phyloP scores from a whole-genome alignment of 2,113 vertebrate genomes.

The Chaenocephalus aceratus region DNA sequence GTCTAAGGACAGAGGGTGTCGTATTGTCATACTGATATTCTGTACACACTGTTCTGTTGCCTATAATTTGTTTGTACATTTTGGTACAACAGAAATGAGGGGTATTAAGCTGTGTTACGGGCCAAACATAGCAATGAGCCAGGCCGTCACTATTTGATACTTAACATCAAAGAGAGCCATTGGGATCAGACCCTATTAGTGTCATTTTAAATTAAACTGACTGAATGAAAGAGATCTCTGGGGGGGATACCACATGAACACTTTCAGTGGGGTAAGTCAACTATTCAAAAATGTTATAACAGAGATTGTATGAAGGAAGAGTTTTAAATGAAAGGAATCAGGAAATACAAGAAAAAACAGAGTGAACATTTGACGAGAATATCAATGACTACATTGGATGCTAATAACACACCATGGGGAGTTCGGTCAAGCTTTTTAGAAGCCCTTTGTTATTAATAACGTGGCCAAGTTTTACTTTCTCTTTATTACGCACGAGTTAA shows the following conservation, averaged over 20 bases:
- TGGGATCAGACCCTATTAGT: slow-evolving; percentile 24
- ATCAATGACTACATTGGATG: slow-evolving; percentile 41
- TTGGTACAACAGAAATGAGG: slow-evolving; percentile 15
- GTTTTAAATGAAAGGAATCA: neutral
- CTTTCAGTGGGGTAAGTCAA: neutral
- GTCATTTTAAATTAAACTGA: slow-evolving; percentile 46
- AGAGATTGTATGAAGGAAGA: neutral
- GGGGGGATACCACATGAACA: neutral
- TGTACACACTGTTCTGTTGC: neutral
- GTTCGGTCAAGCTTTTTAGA: slow-evolving; percentile 63
- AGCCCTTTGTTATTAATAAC: slow-evolving; percentile 54
- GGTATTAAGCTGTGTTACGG: slow-evolving; percentile 36
- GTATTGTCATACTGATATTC: no score
- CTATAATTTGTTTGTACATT: slow-evolving; percentile 20
- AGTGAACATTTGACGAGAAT: slow-evolving; percentile 13
- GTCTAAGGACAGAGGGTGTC: no score
- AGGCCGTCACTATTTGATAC: slow-evolving; percentile 21
- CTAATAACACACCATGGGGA: slow-evolving; percentile 49
- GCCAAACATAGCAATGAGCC: slow-evolving; percentile 44
- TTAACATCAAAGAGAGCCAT: slow-evolving; percentile 19
- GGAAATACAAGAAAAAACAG: slow-evolving; percentile 2
- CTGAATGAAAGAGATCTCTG: slow-evolving; percentile 12
- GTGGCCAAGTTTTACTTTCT: no score
- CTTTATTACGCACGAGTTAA: no score
- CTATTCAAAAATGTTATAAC: neutral